Base-by-base conservation (phyloP, 2,888 invertebrate genomes). In the Crioceris asparagi region DNA sequence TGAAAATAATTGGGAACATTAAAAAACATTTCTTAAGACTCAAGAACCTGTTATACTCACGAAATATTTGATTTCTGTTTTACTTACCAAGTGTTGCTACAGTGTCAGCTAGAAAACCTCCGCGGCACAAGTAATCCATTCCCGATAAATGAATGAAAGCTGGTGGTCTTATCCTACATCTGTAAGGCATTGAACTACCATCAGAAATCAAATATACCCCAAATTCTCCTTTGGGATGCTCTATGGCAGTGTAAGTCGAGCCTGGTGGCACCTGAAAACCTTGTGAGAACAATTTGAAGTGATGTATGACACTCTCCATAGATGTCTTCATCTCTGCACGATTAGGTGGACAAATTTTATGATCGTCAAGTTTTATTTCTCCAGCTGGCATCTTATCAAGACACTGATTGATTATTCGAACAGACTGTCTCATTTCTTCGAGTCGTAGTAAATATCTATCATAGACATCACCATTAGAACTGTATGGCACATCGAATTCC, bases 171-270 rank as follows among this genome's bases (percentile, higher is more conserved):
- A 59, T 49, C 46, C 55, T 56, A 34, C 59, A 59, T 29, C 60
- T 50, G 54, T 79, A 79, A 0, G 90, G 90, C 45, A 72, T 77
- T 7, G 78, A 76, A 2, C 76, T 73, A 4, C 92, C 91, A 61
- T 92, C 87, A 1, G 90, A 79, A 2, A 91, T 81, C 53, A 92
- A 68, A 59, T 87, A 91, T 2, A 92, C 71, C 2, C 87, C 91
- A 59, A 91, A 75, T 64, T 92, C 91, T 27, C 79, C 82, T 70
- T 88, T 92, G 1, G 91, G 91, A 38, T 78, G 77, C 62, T 92
- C 91, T 2, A 79, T 71, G 17, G 78, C 72, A 0, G 81, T 80
- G 54, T 90, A 92, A 0, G 86, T 85, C 2, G 71, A 62, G 1
- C 91, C 91, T 12, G 91, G 83, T 1, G 91, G 90, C 15, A 92